A percentile compares a stretch with the other conserved stretches of the same genome.
phyloP scores from a whole-genome alignment of 2,888 invertebrate species.

The Phrixothrix hirtus region DNA sequence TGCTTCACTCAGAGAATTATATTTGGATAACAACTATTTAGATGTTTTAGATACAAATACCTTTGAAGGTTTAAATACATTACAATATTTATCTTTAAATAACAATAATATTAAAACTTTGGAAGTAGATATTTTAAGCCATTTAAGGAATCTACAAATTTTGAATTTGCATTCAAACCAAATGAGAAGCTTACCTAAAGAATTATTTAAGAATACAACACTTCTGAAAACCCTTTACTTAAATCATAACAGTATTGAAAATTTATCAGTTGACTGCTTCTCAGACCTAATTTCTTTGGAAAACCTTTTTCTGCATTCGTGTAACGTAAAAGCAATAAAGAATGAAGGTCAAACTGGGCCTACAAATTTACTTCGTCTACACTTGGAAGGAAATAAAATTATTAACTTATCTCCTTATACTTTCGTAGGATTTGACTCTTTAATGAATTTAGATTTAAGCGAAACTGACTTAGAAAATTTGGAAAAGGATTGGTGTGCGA shows the following conservation, averaged over 20 bases:
- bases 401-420: neutral
- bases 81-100: conserved; percentile 14
- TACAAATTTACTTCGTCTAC: conserved; percentile 7
- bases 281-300: neutral
- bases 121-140: conserved; percentile 5
- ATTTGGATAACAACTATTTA: conserved; percentile 11
- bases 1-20: neutral
- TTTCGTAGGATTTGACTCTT: conserved; percentile 8
- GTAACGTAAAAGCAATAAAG: conserved; percentile 3
- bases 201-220: conserved; percentile 8
- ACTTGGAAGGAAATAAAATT: conserved; percentile 11
- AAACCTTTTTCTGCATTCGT: conserved; percentile 6
- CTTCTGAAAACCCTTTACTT: conserved; percentile 3
- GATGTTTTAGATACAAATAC: neutral
- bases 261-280: conserved; percentile 6
- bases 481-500: conserved; percentile 5
- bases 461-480: conserved; percentile 6
- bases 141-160: conserved; percentile 4
- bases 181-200: neutral
- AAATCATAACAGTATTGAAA: conserved; percentile 13
- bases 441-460: conserved; percentile 8
- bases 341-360: conserved; percentile 2
- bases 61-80: conserved; percentile 6
- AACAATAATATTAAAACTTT: conserved; percentile 8
- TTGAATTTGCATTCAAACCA: conserved; percentile 7